These are phyloP conservation scores for Ophion slaviceki DNA, from an alignment of 2,888 invertebrate species.

Conservation along the genomic window DNA sequence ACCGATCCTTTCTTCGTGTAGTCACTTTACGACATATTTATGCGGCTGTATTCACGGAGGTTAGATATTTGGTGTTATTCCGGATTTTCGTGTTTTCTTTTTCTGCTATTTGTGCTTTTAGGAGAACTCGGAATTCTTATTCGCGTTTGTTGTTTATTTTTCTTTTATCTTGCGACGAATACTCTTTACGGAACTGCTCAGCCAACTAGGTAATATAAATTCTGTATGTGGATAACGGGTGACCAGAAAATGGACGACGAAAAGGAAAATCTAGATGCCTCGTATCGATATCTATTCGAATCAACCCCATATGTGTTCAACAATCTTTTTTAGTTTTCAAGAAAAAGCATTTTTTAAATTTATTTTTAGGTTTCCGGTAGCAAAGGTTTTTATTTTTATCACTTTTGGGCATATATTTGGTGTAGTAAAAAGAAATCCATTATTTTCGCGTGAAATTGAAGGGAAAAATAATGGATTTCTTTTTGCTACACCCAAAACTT, in stretches of 20 bases:
- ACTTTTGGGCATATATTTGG: background rate
- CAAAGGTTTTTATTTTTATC: too few species aligned
- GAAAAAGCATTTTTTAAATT: too few species aligned
- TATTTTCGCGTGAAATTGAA: too few species aligned
- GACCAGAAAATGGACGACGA: background rate
- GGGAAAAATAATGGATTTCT: too few species aligned
- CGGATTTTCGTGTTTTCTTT: conserved; percentile 31
- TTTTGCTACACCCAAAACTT: too few species aligned
- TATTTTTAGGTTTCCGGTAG: too few species aligned
- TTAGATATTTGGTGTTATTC: conserved; percentile 50
- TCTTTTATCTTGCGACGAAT: background rate
- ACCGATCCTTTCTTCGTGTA: conserved; percentile 37
- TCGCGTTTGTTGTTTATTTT: background rate
- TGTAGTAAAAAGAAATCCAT: too few species aligned
- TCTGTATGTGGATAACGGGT: background rate
- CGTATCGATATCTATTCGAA: too few species aligned
- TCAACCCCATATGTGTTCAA: too few species aligned
- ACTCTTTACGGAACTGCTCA: background rate
- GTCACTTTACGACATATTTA: conserved; percentile 39
- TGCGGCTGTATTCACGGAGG: conserved; percentile 40
- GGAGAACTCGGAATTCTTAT: conserved; percentile 5
- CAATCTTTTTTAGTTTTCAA: too few species aligned
- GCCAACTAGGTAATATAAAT: conserved; percentile 3
- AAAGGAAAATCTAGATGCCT: background rate
- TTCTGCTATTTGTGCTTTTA: conserved; percentile 17